Base-by-base conservation (phyloP, 37 sponge, comb jelly and placozoan genomes). In the Oopsacas minuta region DNA sequence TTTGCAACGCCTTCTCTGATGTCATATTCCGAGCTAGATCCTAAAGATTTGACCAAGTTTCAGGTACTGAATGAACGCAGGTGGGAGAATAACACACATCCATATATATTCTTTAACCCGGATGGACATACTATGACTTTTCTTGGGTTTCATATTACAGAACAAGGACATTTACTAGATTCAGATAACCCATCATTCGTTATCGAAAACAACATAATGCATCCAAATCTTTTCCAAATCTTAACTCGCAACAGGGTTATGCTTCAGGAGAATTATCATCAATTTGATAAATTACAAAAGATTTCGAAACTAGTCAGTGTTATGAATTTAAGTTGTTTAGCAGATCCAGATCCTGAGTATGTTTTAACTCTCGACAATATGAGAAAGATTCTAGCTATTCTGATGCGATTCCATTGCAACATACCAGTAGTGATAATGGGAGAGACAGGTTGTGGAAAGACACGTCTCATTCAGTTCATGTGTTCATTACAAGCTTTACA, bases 31-130 rank as follows among this genome's bases (percentile, higher is more conserved):
- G 75, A 61, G 5, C 22, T 7, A 32, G 22, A 25, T 3, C 28
- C 75, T 3, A 10, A n/a, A 25, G 75, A 61, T 61, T n/a, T 61
- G 30, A 5, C 28, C 28, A n/a, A 12, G 20, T 25, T 25, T 20
- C 28, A 61, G 3, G 5, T 5, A 20, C 22, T 61, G 22, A 34
- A 61, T 3, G 3, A 25, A 12, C 20, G 75, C 1, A 61, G 30
- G 75, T 61, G 75, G 75, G 75, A 61, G 28, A 3, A 89, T 25
- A 83, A 82, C 1, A 53, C 51, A 81, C 98, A 94, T 38, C 98
- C 98, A 0, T 97, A 97, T 84, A 82, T 97, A 37, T 94, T 93
- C 84, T 93, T 97, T 83, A 94, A 97, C 49, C 81, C 88, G 53
- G 95, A 97, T 52, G 35, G 81, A 49, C 75, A 61, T 32, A 32